Base-by-base conservation (phyloP, 37 sponge, comb jelly and placozoan genomes). In the Crambe crambe region DNA sequence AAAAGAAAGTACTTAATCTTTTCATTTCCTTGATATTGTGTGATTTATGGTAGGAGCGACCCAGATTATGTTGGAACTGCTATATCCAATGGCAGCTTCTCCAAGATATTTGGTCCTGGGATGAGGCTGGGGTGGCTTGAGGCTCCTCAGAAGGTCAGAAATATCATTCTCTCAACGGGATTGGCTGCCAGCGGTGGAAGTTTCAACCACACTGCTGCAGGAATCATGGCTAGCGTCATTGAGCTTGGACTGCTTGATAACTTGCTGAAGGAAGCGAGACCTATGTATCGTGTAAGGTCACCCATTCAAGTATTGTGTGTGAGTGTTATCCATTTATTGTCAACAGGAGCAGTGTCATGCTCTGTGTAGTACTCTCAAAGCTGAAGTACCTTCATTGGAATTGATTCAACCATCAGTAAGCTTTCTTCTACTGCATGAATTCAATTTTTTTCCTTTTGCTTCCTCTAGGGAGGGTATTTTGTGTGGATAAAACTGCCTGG, bases 31-130 rank as follows among this genome's bases (percentile, higher is more conserved):
- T 32, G 8, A n/a, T 8, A 9, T n/a, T 22, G 64, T 29, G 5
- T 18, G 10, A 47, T 29, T 62, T 30, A n/a, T 26, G 23, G 42
- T 36, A 88, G 89, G 54, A 37, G 23, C 65, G 95, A 91, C 44
- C 71, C 87, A 56, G 89, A 77, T 41, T 91, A 92, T 60, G 35
- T 69, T 30, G 95, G 92, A 6, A 90, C 91, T 68, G 89, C 88
- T 8, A 83, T 95, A 22, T 95, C 95, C 36, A 88, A 88, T 44
- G 86, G 87, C 23, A 67, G 85, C 17, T 95, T 95, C 74, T 88
- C 92, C 25, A 95, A 95, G 77, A 70, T 95, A 35, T 95, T 95
- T 79, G 88, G 85, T 40, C 95, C 95, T 57, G 95, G 95, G 26
- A 23, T 82, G 0, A 85, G 95, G 20, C 43, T 95, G 32, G 95